phyloP scores from a whole-genome alignment of 2,113 vertebrate genomes.

The Passer montanus region DNA sequence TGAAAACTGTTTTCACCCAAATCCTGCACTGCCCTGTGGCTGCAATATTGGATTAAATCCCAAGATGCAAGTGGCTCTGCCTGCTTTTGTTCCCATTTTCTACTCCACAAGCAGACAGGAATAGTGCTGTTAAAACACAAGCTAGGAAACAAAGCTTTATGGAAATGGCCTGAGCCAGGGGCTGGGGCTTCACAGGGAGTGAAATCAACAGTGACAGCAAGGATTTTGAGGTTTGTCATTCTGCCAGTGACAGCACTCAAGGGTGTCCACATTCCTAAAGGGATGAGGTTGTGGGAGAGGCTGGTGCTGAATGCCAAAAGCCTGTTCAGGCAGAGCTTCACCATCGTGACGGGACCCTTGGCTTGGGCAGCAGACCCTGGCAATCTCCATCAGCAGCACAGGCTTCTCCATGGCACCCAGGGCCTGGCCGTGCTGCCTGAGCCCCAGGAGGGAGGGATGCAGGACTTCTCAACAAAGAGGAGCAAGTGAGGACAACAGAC shows the following conservation, averaged over 20 bases:
- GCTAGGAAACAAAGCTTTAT: background rate
- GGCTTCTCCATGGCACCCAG: background rate
- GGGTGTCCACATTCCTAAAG: background rate
- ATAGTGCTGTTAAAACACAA: background rate
- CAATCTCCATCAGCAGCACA: background rate
- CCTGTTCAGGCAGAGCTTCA: background rate
- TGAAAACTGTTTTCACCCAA: background rate
- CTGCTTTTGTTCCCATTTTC: background rate
- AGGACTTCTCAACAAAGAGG: background rate
- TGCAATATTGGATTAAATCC: background rate
- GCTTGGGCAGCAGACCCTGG: background rate
- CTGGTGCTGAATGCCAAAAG: background rate
- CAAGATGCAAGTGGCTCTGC: background rate
- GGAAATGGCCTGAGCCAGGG: background rate
- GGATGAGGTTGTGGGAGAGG: background rate
- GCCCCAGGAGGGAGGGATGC: fast-evolving
- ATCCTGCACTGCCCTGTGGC: background rate
- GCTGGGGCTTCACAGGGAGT: background rate
- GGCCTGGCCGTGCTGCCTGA: background rate
- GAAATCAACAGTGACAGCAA: background rate
- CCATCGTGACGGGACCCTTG: background rate
- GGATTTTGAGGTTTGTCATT: background rate
- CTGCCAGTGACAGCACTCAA: background rate
- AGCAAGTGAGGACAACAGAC: background rate
- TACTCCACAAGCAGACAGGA: background rate